Evolutionary conservation across 2,113 vertebrate species (phyloP).

Genomic region (Nyctereutes procyonoides): DNA sequence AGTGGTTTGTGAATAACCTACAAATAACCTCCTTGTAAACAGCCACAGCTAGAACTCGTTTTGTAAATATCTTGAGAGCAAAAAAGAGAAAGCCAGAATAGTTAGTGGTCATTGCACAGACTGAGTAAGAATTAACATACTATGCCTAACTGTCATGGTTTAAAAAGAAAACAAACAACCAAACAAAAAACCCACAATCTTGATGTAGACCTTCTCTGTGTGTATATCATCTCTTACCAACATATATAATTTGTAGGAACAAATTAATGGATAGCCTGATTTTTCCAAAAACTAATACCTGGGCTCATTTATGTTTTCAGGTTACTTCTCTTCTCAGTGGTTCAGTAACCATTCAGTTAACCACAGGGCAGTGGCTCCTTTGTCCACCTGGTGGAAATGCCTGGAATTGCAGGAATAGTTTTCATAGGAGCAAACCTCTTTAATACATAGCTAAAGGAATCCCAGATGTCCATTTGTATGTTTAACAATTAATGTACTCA

Average conservation of each 20-base stretch:
- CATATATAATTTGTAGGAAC: neutral
- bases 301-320: neutral
- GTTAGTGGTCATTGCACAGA: neutral
- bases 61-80: neutral
- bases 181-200: neutral
- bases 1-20: neutral
- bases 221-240: conserved; percentile 3
- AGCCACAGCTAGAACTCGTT: neutral
- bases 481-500: neutral
- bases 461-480: neutral
- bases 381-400: neutral
- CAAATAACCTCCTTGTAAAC: neutral
- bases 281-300: conserved; percentile 8
- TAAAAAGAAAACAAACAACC: no score
- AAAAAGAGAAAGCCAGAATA: neutral
- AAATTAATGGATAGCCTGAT: neutral
- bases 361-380: neutral
- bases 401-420: conserved; percentile 66
- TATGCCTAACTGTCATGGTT: neutral
- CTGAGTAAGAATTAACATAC: conserved; percentile 6
- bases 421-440: neutral
- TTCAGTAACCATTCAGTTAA: neutral
- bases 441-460: neutral
- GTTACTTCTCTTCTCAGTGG: neutral
- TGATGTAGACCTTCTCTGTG: neutral